A percentile compares a stretch with the other conserved stretches of the same genome.
These are phyloP conservation scores for Luperina nickerlii DNA, from an alignment of 2,888 invertebrate species.

Conservation along the genomic window DNA sequence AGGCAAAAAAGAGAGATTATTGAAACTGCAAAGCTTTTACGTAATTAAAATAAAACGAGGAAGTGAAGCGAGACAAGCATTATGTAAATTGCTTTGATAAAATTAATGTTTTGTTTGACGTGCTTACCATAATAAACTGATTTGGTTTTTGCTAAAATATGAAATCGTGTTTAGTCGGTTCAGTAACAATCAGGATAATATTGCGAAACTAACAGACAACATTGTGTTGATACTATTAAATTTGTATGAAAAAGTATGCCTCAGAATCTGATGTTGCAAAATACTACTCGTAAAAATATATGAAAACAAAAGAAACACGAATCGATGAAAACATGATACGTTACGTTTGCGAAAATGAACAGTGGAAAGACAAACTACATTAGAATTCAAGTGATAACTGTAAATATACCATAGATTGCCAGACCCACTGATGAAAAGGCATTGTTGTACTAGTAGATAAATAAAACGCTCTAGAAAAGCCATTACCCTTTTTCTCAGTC, in stretches of 20 bases:
- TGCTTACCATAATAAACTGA: not conserved
- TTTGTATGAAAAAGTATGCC: not conserved
- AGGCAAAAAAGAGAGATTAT: conserved; percentile 52
- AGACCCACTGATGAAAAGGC: conserved; percentile 27
- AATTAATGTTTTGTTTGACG: conserved; percentile 45
- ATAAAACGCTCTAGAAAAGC: conserved; percentile 49
- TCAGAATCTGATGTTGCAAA: not conserved
- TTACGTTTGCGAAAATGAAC: not conserved
- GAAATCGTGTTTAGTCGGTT: not conserved
- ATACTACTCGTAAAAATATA: not conserved
- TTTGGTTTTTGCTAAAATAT: not conserved
- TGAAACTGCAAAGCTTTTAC: conserved; percentile 62
- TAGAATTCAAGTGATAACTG: conserved; percentile 20
- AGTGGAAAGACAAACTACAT: not conserved
- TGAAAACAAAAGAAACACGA: not conserved
- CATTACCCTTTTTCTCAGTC: conserved; percentile 57
- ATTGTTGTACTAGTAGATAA: conserved; percentile 48
- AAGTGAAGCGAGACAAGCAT: conserved; percentile 46
- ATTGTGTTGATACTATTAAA: not conserved
- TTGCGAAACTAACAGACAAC: not conserved
- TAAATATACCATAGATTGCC: conserved; percentile 32
- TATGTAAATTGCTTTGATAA: conserved; percentile 47
- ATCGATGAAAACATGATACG: not conserved
- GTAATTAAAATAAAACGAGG: conserved; percentile 53
- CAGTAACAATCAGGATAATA: not conserved